phyloP scores from a whole-genome alignment of 1,140 invertebrate genomes.

The Probaryconus sp. region DNA sequence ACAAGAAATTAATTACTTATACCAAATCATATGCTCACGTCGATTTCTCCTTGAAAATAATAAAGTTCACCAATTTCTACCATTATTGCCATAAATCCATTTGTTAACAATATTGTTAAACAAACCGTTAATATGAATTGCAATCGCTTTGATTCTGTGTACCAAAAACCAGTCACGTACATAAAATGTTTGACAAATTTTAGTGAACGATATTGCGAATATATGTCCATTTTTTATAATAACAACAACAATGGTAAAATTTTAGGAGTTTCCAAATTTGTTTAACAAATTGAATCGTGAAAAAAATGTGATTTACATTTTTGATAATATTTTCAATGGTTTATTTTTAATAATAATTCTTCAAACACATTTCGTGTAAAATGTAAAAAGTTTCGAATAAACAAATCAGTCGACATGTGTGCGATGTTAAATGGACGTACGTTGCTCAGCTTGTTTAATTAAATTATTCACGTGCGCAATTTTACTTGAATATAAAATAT shows the following conservation, averaged over 20 bases:
- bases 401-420: background rate
- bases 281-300: no score
- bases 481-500: conserved; percentile 6
- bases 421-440: background rate
- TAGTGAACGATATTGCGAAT: background rate
- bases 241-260: no score
- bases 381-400: no score
- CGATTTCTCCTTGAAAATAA: background rate
- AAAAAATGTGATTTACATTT: no score
- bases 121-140: background rate
- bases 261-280: no score
- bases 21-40: conserved; percentile 10
- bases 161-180: conserved; percentile 14
- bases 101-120: background rate
- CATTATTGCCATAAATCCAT: background rate
- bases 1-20: no score
- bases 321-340: no score
- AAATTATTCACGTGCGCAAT: conserved; percentile 3
- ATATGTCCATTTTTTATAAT: no score
- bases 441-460: background rate
- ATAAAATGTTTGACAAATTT: conserved; percentile 11
- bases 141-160: conserved; percentile 1
- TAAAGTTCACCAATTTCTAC: conserved; percentile 3
- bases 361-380: no score
- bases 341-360: no score